phyloP scores from a whole-genome alignment of 1,140 invertebrate species.

The Asbolus verrucosus region DNA sequence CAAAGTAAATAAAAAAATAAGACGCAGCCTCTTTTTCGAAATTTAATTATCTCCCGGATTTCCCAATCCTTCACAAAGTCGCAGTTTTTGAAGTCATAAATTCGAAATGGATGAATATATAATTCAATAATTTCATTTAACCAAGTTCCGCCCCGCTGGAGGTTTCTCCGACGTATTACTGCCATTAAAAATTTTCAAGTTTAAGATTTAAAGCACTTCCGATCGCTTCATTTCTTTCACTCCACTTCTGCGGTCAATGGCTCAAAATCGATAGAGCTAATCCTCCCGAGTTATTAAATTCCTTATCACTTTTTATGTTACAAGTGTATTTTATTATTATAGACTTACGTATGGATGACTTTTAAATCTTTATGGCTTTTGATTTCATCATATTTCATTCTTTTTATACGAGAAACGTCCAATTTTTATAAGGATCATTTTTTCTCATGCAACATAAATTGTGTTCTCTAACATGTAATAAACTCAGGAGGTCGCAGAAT shows the following conservation, averaged over 20 bases:
- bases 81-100: neutral
- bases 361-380: slow-evolving; percentile 7
- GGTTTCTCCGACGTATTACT: no score
- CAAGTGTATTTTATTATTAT: slow-evolving; percentile 29
- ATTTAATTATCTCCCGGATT: no score
- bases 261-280: no score
- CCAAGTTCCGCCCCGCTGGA: neutral
- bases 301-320: slow-evolving; percentile 4
- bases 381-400: slow-evolving; percentile 32
- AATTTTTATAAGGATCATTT: slow-evolving; percentile 37
- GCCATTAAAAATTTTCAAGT: no score
- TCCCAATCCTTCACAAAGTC: neutral
- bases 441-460: slow-evolving; percentile 20
- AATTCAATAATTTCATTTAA: slow-evolving; percentile 5
- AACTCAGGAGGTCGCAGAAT: slow-evolving; percentile 20
- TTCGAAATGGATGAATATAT: slow-evolving; percentile 11
- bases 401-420: slow-evolving; percentile 16
- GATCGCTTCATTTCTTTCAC: no score
- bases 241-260: no score
- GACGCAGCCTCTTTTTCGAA: no score
- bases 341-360: slow-evolving; percentile 6
- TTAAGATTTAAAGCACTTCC: no score
- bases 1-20: no score
- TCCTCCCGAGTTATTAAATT: neutral
- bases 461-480: slow-evolving; percentile 14